Evolutionary conservation across 2,888 invertebrate species (phyloP), one percentile per base, ranked within the genome.

Genomic region (Chymomyza amoena): DNA sequence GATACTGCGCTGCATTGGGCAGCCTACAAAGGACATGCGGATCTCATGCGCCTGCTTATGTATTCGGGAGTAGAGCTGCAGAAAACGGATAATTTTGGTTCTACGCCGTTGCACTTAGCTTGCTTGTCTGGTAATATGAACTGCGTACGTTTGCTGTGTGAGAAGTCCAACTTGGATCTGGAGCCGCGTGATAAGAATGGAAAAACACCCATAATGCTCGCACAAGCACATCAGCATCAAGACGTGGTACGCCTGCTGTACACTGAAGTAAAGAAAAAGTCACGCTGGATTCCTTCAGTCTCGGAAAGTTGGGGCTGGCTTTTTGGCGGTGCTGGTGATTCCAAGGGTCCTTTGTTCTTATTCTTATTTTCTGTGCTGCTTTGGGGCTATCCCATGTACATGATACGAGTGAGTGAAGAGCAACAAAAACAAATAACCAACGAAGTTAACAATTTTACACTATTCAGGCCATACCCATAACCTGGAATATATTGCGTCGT

Each of bases 1-100:
- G 98, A 98, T 88, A 97, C 97, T 0, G 97, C 98, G 0, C 92
- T 98, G 39, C 98, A 98, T 89, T 98, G 98, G 98, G 97, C 97
- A 0, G 96, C 97, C 0, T 98, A 98, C 91, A 98, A 98, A 91
- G 98, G 97, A 0, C 96, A 97, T 84, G 95, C 96, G 0, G 98
- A 98, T 88, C 92, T 98, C 70, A 97, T 98, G 89, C 94, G 96
- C 61, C 92, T 98, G 65, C 93, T 98, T 20, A 96, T 97, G 92
- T 97, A 97, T 91, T 97, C 97, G 13, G 98, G 98, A 2, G 97
- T 97, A 1, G 96, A 97, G 85, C 66, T 97, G 61, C 96, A 97
- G 84, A 97, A 97, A 91, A 95, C 96, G 1, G 98, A 98, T 90
- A 97, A 97, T 90, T 98, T 97, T 89, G 97, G 97, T 2, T 97